Base-by-base conservation (phyloP, 2,888 invertebrate genomes). In the Rhagium mordax region DNA sequence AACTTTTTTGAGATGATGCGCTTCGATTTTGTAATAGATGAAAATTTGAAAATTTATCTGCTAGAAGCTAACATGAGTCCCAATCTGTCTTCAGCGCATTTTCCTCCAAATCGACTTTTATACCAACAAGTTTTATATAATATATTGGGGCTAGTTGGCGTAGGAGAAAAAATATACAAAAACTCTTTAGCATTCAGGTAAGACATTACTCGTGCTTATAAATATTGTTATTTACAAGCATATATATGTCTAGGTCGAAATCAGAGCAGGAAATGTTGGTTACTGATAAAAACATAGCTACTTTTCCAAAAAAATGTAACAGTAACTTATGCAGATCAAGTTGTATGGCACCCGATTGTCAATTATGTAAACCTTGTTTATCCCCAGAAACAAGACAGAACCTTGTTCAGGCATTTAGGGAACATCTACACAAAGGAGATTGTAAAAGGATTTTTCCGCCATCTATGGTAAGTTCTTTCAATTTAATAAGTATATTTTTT, bases 41-140 rank as follows among this genome's bases (percentile, higher is more conserved):
- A 96, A 78, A 89, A 96, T 67, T 86, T 98, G 0, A 94, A 94
- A 61, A 95, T 98, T 0, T 95, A 92, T 83, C 89, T 98, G 5
- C 93, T 99, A 92, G 99, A 99, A 89, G 98, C 97, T 0, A 99
- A 99, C 85, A 98, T 99, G 99, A 98, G 98, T 13, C 99, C 99
- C 0, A 99, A 99, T 89, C 90, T 99, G 71, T 97, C 97, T 0
- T 97, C 98, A 0, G 94, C 94, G 0, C 98, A 98, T 88, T 98
- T 94, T 86, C 93, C 94, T n/a, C 94, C 93, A 0, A 99, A 99
- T 87, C 91, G 92, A 75, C 87, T 96, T 27, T 88, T 99, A 0
- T 99, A 98, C 84, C 96, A 98, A 83, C 98, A 98, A 89, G 95
- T 98, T 0, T 83, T 98, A 10, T 97, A 94, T 86, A 96, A 94